Evolutionary conservation across 2,113 vertebrate species (phyloP), one percentile per base, ranked within the genome.

Genomic region (Epinephelus cyanopodus): DNA sequence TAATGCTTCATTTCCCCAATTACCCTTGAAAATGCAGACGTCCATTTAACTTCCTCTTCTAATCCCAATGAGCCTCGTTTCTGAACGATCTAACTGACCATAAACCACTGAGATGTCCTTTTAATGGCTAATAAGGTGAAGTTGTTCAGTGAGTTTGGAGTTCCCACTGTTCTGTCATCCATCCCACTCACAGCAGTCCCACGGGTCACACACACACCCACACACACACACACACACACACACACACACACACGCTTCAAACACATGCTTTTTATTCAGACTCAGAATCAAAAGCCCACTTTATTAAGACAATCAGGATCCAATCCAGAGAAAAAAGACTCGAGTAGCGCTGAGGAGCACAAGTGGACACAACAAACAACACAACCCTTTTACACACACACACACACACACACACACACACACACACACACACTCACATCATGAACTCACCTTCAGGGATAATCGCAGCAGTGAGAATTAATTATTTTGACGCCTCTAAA

Each of bases 291-390:
- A 53, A 80, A 66, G 27, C 18, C 63, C 63, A 81, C 76, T 85
- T 85, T 18, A 83, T 86, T 81, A 75, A 53, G 13, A 37, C 70
- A 74, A 83, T 86, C 65, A 37, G 13, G 50, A 52, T 67, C 48
- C 75, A 47, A 63, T 89, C 9, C 18, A 60, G 29, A 47, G 19
- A 19, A 62, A 54, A 8, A 37, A 37, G 12, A 3, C 9, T 72
- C 0, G 27, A 85, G 66, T 14, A n/a, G 13, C 11, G 0, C 29
- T 63, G 58, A 84, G 52, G 54, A 66, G 84, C 14, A 52, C 37
- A 27, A 61, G 81, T 68, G 81, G 74, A 82, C 74, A 42, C 37
- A 23, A 53, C 76, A 69, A 65, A 77, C 72, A 14, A 37, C 33
- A 25, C 61, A 62, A 15, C 11, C 17, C 12, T 18, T 19, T 17